phyloP scores from a whole-genome alignment of 2,113 vertebrate genomes.

The Turdus rufiventris region DNA sequence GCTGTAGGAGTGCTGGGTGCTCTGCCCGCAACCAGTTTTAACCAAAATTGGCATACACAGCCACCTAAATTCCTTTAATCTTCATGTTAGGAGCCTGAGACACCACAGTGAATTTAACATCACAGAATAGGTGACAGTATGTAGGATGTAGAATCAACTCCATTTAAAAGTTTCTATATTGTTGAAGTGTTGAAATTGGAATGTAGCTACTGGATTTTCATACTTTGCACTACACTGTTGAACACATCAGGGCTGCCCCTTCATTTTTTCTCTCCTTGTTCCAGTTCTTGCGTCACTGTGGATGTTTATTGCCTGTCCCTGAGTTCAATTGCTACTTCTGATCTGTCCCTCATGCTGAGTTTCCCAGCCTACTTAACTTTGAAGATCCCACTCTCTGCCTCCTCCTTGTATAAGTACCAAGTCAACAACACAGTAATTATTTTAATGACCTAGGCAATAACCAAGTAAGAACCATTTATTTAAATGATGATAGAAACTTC shows the following conservation, averaged over 20 bases:
- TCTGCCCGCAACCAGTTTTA: not conserved
- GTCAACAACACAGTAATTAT: not conserved
- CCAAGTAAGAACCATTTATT: not conserved
- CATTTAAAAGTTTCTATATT: not conserved
- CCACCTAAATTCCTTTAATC: not conserved
- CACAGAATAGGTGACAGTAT: not conserved
- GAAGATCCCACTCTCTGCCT: not conserved
- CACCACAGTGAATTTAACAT: not conserved
- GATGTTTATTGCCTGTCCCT: not conserved
- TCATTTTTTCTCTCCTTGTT: not conserved
- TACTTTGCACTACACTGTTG: not conserved
- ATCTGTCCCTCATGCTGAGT: not conserved
- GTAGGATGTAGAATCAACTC: not conserved
- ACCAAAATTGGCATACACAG: not conserved
- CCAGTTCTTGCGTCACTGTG: not conserved
- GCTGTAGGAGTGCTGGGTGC: not conserved
- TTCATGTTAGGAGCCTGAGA: accelerated
- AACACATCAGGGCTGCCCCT: not conserved
- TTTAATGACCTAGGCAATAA: not conserved
- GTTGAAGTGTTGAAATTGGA: not conserved
- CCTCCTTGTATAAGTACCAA: not conserved
- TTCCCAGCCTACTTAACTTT: not conserved
- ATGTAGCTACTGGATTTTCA: not conserved
- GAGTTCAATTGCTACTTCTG: not conserved
- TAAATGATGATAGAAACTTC: not conserved